These are phyloP conservation scores for Aspiorhynchus laticeps DNA, from an alignment of 2,113 vertebrate genomes.

Conservation along the genomic window DNA sequence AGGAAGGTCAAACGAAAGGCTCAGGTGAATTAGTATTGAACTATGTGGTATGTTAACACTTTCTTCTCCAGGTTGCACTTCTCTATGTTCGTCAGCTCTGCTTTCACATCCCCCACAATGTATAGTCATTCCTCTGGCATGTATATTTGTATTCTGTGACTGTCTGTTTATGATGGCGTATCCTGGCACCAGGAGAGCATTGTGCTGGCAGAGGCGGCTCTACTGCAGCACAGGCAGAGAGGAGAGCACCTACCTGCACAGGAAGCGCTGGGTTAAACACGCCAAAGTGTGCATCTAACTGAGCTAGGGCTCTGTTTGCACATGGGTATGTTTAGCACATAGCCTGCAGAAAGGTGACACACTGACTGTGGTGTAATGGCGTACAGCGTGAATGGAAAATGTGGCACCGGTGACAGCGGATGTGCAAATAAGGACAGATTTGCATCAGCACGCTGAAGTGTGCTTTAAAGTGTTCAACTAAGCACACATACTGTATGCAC, in stretches of 20 bases:
- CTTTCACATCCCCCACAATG: conserved; percentile 33
- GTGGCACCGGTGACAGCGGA: neutral
- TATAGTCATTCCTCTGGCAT: conserved; percentile 30
- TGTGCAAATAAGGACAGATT: neutral
- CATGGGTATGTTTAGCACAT: neutral
- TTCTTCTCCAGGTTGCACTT: conserved; percentile 7
- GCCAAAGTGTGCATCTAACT: neutral
- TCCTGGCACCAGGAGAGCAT: conserved; percentile 50
- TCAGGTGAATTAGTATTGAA: conserved; percentile 3
- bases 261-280: conserved; percentile 26
- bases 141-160: conserved; percentile 57
- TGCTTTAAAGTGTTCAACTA: neutral
- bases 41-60: neutral
- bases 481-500: neutral
- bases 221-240: conserved; percentile 24
- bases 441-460: neutral
- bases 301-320: conserved; percentile 17
- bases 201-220: conserved; percentile 36
- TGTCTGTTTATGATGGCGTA: conserved; percentile 58
- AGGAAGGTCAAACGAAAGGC: conserved; percentile 16
- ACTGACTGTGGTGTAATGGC: neutral
- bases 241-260: conserved; percentile 23
- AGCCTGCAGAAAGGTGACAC: conserved; percentile 9
- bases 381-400: neutral
- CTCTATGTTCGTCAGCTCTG: neutral